A percentile compares a stretch with the other conserved stretches of the same genome.
These are phyloP conservation scores for Hemaris fuciformis DNA, from an alignment of 2,888 invertebrate genomes.

Conservation along the genomic window DNA sequence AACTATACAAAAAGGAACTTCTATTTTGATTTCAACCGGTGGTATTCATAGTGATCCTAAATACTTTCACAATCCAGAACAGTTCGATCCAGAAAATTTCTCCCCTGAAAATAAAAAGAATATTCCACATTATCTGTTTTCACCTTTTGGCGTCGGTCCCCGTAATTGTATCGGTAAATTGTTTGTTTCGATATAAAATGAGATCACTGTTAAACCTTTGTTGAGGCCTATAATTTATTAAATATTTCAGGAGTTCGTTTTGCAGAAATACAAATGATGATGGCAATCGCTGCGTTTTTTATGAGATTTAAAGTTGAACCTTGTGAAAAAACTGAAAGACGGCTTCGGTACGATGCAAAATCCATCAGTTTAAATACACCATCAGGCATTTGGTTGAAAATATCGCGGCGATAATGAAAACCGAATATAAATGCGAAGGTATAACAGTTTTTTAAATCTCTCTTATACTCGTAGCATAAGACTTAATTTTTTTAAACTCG, in stretches of 20 bases:
- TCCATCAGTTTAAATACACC: too few species aligned
- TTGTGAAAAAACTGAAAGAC: background rate
- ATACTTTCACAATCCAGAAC: constrained; percentile 42
- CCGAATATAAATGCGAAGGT: too few species aligned
- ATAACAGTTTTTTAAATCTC: too few species aligned
- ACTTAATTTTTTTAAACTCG: too few species aligned
- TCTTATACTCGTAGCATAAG: too few species aligned
- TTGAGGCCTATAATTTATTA: background rate
- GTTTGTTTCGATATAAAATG: background rate
- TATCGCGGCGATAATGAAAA: too few species aligned
- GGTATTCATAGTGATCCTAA: constrained; percentile 41
- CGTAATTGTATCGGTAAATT: constrained; percentile 47
- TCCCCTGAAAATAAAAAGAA: constrained; percentile 25
- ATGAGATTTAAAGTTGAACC: constrained; percentile 27
- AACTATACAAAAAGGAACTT: too few species aligned
- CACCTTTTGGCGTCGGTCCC: constrained; percentile 33
- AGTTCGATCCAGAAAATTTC: constrained; percentile 45
- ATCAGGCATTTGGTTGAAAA: too few species aligned
- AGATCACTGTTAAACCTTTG: background rate
- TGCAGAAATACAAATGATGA: constrained; percentile 41
- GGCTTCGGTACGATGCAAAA: too few species aligned
- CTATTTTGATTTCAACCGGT: too few species aligned
- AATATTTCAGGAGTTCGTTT: constrained; percentile 40
- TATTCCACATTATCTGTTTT: constrained; percentile 31
- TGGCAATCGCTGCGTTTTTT: constrained; percentile 39